These are phyloP conservation scores for Lysiphlebus fabarum DNA, from an alignment of 1,140 invertebrate genomes.

Conservation along the genomic window DNA sequence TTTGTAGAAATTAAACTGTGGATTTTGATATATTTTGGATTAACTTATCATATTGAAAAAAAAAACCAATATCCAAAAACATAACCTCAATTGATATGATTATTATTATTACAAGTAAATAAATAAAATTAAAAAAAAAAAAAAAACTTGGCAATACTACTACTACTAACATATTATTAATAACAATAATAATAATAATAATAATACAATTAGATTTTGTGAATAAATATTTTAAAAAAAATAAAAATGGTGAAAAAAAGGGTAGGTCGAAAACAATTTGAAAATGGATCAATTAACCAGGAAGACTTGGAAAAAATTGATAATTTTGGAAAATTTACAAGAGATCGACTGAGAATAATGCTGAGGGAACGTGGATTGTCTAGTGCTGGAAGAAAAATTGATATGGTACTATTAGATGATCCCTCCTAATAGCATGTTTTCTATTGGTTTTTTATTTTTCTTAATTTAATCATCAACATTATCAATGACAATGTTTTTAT, in stretches of 20 bases:
- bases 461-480: conserved; percentile 9
- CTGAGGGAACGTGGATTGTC: conserved; percentile 35
- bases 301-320: conserved; percentile 23
- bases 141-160: too few species aligned
- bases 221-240: too few species aligned
- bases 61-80: too few species aligned
- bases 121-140: too few species aligned
- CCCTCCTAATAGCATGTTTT: conserved; percentile 2
- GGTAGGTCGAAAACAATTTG: conserved; percentile 32
- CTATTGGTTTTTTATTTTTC: background rate
- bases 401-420: conserved; percentile 32
- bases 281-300: conserved; percentile 28
- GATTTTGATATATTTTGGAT: too few species aligned
- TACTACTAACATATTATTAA: too few species aligned
- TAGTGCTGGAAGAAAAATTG: conserved; percentile 34
- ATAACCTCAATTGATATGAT: too few species aligned
- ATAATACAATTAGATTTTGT: too few species aligned
- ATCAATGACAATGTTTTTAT: conserved; percentile 5
- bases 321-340: conserved; percentile 31
- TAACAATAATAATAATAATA: too few species aligned
- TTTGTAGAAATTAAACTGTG: too few species aligned
- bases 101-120: too few species aligned
- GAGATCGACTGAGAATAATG: conserved; percentile 35
- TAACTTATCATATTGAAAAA: too few species aligned
- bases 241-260: conserved; percentile 32